Evolutionary conservation across 1,140 invertebrate genomes (phyloP).

Genomic region (Saccostrea echinata): DNA sequence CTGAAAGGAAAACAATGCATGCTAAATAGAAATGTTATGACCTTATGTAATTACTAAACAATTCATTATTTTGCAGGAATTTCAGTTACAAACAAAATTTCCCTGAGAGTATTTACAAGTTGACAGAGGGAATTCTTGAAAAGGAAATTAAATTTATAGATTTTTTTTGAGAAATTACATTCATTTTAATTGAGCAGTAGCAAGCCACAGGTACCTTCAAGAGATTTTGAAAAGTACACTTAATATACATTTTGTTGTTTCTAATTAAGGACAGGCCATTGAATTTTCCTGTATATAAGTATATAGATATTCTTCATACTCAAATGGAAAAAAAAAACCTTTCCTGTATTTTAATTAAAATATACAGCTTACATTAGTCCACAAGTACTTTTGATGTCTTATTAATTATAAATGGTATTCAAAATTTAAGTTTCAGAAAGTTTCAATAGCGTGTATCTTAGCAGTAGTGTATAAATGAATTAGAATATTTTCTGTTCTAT

Average conservation of each 20-base stretch:
- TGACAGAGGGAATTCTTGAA: neutral
- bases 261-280: no score
- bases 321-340: no score
- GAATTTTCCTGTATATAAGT: no score
- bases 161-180: neutral
- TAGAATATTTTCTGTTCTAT: neutral
- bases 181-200: neutral
- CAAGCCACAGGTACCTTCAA: neutral
- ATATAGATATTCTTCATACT: no score
- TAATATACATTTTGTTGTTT: neutral
- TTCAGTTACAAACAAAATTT: neutral
- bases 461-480: no score
- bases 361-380: neutral
- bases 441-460: no score
- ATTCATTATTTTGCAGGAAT: neutral
- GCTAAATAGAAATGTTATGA: no score
- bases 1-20: no score
- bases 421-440: neutral
- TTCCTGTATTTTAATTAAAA: neutral
- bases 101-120: neutral
- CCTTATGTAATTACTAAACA: neutral
- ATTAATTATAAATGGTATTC: conserved; percentile 10
- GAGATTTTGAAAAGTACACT: neutral
- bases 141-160: neutral
- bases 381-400: neutral